Evolutionary conservation across 1,140 invertebrate genomes (phyloP), one percentile per base, ranked within the genome.

Genomic region (Lasioglossum albipes): DNA sequence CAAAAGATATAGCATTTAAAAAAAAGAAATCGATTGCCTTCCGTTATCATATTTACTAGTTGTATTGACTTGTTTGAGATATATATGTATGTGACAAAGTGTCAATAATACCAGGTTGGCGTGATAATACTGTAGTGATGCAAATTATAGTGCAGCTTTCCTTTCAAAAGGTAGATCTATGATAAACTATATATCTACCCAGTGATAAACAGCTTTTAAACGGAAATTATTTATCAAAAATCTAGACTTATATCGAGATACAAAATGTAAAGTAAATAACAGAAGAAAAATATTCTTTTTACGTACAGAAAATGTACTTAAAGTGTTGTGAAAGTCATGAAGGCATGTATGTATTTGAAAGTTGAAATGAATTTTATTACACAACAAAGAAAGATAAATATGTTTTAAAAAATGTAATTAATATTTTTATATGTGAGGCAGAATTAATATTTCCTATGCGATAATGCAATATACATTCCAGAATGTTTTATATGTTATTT

Each of bases 381-480:
- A 74, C 6, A 5, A 42, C 22, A 45, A 18, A 64, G 16, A n/a
- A 36, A 13, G 64, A 41, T 52, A n/a, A 52, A 20, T 65, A 36
- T 75, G 27, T 66, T 66, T 52, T 20, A 54, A 75, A 54, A 49
- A 54, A 49, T 66, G 31, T 66, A 52, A 75, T 52, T 64, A 49
- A 41, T 78, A 78, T 72, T 78, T 78, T 78, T 72, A 72, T 78
- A 78, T 41, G 0, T 41, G 27, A 52, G 7, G 36, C n/a, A 49
- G 61, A 31, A 78, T 41, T 41, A 64, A 72, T 72, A 49, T 78
- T 62, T 61, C 12, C 49, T 62, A 42, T 12, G 42, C 13, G 7
- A 42, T 67, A 62, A 70, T 77, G 12, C 57, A 61, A 42, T 72
- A 64, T 78, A 76, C 36, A 54, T 78, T 78, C 42, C 42, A 78